phyloP scores from a whole-genome alignment of 2,888 invertebrate genomes.

The Thera britannica region DNA sequence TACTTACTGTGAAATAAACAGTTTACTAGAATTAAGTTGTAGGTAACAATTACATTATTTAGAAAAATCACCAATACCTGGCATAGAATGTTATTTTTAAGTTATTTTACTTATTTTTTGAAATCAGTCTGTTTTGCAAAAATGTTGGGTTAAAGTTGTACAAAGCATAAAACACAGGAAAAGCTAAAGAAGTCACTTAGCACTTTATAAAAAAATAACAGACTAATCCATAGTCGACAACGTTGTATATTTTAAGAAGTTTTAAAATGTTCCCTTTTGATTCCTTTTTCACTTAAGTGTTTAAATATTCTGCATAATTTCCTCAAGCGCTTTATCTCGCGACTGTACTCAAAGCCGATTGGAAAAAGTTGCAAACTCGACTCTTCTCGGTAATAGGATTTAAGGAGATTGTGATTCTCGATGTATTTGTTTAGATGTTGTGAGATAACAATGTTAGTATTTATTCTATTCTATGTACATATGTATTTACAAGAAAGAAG shows the following conservation, averaged over 20 bases:
- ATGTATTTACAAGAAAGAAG: background rate
- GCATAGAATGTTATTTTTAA: too few species aligned
- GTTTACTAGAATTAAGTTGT: too few species aligned
- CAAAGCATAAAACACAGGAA: too few species aligned
- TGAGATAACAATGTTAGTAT: slow-evolving; percentile 12
- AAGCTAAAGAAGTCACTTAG: background rate
- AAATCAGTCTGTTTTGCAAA: too few species aligned
- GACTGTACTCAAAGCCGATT: slow-evolving; percentile 63
- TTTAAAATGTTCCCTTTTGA: slow-evolving; percentile 1
- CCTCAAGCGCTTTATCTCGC: slow-evolving; percentile 17
- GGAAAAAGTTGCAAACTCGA: slow-evolving; percentile 62
- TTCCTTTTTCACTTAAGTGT: slow-evolving; percentile 10
- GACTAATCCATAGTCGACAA: background rate
- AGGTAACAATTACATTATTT: too few species aligned
- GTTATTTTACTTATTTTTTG: too few species aligned
- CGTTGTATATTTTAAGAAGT: background rate
- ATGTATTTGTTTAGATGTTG: slow-evolving; percentile 43
- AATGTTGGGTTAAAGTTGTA: too few species aligned
- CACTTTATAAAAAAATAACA: background rate
- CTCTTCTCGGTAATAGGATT: slow-evolving; percentile 61
- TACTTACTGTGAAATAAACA: too few species aligned
- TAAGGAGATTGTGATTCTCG: slow-evolving; percentile 49
- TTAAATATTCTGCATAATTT: slow-evolving; percentile 16
- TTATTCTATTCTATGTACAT: background rate
- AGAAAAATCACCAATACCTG: too few species aligned